These are phyloP conservation scores for Rhinichthys osculus DNA, from an alignment of 2,797 vertebrate species.

Conservation along the genomic window DNA sequence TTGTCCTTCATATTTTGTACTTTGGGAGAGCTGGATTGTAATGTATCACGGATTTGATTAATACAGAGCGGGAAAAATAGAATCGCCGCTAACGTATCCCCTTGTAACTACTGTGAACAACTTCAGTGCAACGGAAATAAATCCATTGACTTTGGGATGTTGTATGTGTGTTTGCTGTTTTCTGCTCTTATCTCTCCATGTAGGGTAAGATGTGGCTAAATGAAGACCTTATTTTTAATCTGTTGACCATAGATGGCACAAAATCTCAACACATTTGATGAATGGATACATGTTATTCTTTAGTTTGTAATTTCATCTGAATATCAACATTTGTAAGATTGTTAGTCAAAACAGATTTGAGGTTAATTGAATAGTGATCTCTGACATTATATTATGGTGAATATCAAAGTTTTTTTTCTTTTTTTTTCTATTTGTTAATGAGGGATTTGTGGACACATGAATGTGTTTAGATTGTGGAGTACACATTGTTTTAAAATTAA, in stretches of 20 bases:
- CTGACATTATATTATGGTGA: background rate
- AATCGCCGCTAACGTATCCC: conserved; percentile 84
- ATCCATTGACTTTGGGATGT: conserved; percentile 86
- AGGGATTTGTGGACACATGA: background rate
- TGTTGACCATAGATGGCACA: background rate
- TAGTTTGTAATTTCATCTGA: background rate
- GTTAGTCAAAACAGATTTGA: background rate
- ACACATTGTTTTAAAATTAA: background rate
- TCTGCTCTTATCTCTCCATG: background rate
- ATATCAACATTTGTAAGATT: background rate
- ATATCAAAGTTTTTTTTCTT: background rate
- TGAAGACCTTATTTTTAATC: background rate
- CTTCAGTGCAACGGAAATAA: conserved; percentile 95
- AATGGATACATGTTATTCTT: background rate
- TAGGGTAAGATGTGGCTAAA: background rate
- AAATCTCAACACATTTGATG: background rate
- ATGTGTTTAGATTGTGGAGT: background rate
- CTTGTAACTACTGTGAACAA: conserved; percentile 95
- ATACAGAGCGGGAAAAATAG: conserved; percentile 82
- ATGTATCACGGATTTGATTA: conserved; percentile 65
- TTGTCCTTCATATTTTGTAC: conserved; percentile 90
- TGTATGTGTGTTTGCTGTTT: conserved; percentile 46
- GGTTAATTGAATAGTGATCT: background rate
- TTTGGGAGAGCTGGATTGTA: conserved; percentile 78
- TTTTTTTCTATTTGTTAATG: background rate